Evolutionary conservation across 2,113 vertebrate species (phyloP).

Genomic region (Hyperoodon ampullatus): DNA sequence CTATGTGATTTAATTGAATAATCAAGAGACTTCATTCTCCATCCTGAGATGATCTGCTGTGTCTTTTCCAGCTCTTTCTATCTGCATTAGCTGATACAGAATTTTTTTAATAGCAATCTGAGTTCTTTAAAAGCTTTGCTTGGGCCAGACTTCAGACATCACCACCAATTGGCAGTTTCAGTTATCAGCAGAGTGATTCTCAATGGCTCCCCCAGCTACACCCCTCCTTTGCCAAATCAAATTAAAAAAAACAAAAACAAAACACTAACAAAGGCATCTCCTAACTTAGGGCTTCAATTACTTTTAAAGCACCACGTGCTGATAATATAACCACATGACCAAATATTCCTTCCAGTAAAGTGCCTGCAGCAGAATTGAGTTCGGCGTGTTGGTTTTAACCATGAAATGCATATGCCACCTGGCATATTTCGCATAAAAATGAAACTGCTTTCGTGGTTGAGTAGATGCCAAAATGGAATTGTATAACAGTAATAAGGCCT

Average conservation of each 20-base stretch:
- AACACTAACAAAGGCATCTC: neutral
- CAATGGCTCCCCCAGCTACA: neutral
- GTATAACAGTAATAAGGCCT: constrained; percentile 60
- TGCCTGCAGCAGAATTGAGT: neutral
- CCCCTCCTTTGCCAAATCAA: neutral
- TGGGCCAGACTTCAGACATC: neutral
- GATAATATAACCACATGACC: constrained; percentile 37
- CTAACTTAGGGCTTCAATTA: neutral
- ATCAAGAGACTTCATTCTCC: neutral
- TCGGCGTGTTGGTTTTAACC: constrained; percentile 59
- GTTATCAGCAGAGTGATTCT: neutral
- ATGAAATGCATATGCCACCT: constrained; percentile 55
- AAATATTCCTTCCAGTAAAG: constrained; percentile 29
- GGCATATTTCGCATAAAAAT: constrained; percentile 69
- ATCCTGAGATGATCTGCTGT: neutral
- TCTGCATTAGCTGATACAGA: neutral
- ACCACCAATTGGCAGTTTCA: neutral
- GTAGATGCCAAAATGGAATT: constrained; percentile 71
- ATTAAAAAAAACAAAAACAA: neutral
- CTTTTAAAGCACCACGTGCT: constrained; percentile 15
- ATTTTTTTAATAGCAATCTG: neutral
- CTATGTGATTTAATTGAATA: neutral
- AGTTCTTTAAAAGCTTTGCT: neutral
- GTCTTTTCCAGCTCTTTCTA: neutral
- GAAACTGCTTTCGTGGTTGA: constrained; percentile 74